These are phyloP conservation scores for Heliconius charithonia DNA, from an alignment of 2,888 invertebrate species.

Conservation along the genomic window DNA sequence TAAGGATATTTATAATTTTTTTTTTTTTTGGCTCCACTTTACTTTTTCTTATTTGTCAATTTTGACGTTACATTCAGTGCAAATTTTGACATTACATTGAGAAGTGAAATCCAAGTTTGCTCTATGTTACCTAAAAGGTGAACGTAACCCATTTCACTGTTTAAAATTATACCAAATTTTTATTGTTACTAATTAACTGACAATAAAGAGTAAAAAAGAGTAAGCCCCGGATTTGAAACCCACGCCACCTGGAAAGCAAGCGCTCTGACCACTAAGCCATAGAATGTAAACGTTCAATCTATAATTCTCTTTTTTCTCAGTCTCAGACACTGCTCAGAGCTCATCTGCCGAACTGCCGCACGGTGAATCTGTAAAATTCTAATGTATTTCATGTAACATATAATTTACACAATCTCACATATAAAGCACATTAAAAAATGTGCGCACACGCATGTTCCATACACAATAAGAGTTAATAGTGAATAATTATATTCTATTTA, in stretches of 20 bases:
- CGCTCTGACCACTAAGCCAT: no score
- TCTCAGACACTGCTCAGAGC: not conserved
- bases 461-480: slow-evolving; percentile 6
- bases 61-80: no score
- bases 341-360: not conserved
- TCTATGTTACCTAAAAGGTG: no score
- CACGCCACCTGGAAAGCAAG: no score
- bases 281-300: no score
- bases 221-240: no score
- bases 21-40: not conserved
- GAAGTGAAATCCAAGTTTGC: no score
- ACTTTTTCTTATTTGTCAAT: no score
- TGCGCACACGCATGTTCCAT: not conserved
- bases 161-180: not conserved
- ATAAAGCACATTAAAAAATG: not conserved
- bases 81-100: no score
- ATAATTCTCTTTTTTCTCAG: no score
- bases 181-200: not conserved
- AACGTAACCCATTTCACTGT: no score
- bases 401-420: not conserved
- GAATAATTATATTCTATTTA: slow-evolving; percentile 10
- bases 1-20: not conserved
- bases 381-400: not conserved
- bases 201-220: no score
- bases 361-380: not conserved